A percentile compares a stretch with the other conserved stretches of the same genome.
Evolutionary conservation across 1,140 invertebrate genomes (phyloP).

Genomic region (Drosophila grimshawi): DNA sequence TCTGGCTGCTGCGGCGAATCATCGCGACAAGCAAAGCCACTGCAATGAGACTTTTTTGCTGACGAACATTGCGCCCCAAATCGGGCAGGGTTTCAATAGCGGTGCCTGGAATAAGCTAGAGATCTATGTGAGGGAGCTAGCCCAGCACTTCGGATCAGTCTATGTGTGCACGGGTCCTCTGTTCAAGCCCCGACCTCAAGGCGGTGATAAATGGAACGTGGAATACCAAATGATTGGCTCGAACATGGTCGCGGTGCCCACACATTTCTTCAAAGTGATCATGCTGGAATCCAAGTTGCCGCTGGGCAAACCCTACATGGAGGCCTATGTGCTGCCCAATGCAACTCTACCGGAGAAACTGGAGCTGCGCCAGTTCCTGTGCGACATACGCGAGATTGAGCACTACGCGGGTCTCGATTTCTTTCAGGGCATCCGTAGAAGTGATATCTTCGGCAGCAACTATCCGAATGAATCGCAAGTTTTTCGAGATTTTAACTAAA

Average conservation of each 20-base stretch:
- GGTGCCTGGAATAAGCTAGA: conserved; percentile 92
- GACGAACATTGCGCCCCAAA: conserved; percentile 98
- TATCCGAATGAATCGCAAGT: conserved; percentile 62
- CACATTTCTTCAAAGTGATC: conserved; percentile 98
- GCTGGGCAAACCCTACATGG: conserved; percentile 92
- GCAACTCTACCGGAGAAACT: conserved; percentile 90
- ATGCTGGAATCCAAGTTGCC: conserved; percentile 88
- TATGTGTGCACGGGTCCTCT: conserved; percentile 98
- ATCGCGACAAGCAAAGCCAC: conserved; percentile 90
- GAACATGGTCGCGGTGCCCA: conserved; percentile 98
- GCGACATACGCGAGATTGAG: conserved; percentile 95
- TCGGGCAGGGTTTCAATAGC: conserved; percentile 97
- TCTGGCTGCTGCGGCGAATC: conserved; percentile 98
- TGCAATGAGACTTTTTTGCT: conserved; percentile 95
- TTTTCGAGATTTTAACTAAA: conserved; percentile 57
- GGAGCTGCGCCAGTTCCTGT: conserved; percentile 90
- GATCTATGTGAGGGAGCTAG: conserved; percentile 86
- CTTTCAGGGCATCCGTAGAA: conserved; percentile 90
- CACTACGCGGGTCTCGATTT: conserved; percentile 95
- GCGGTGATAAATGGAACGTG: conserved; percentile 94
- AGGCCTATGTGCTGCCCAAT: conserved; percentile 98
- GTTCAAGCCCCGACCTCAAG: conserved; percentile 93
- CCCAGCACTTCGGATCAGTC: conserved; percentile 92
- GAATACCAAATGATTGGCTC: conserved; percentile 97
- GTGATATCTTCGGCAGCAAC: conserved; percentile 82